A percentile compares a stretch with the other conserved stretches of the same genome.
phyloP scores from a whole-genome alignment of 2,113 vertebrate genomes.

The Tonatia bakeri region DNA sequence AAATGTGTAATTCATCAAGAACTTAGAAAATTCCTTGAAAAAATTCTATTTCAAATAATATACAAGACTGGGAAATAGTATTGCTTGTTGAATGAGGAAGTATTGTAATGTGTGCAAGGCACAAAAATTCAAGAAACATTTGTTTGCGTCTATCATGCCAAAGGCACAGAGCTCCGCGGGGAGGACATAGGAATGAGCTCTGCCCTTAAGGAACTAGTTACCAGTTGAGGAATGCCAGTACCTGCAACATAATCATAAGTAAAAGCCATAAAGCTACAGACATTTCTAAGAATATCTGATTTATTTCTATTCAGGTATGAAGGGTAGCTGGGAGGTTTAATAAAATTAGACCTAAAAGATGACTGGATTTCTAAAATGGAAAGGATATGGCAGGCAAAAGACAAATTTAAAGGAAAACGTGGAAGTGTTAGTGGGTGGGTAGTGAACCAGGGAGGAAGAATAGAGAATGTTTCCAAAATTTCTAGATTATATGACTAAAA shows the following conservation, averaged over 20 bases:
- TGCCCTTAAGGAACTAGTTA: not conserved
- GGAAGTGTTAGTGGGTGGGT: not conserved
- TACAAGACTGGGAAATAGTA: not conserved
- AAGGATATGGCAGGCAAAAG: not conserved
- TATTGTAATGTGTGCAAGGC: not conserved
- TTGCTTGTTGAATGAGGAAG: not conserved
- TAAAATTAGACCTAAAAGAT: not conserved
- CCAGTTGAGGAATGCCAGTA: not conserved
- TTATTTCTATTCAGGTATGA: not conserved
- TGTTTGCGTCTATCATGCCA: not conserved
- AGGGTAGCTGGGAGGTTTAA: not conserved
- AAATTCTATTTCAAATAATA: slow-evolving; percentile 9
- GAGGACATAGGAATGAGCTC: not conserved
- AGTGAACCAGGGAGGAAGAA: not conserved
- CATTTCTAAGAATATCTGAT: not conserved
- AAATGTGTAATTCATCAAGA: slow-evolving; percentile 1
- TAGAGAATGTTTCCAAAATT: not conserved
- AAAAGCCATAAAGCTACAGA: not conserved
- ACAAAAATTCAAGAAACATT: not conserved
- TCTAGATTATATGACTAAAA: not conserved
- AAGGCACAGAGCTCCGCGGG: not conserved
- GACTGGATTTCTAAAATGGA: not conserved
- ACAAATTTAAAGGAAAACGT: not conserved
- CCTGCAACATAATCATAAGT: not conserved
- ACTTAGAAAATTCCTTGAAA: slow-evolving; percentile 16